phyloP scores from a whole-genome alignment of 2,888 invertebrate species.

The Euclidia mi region DNA sequence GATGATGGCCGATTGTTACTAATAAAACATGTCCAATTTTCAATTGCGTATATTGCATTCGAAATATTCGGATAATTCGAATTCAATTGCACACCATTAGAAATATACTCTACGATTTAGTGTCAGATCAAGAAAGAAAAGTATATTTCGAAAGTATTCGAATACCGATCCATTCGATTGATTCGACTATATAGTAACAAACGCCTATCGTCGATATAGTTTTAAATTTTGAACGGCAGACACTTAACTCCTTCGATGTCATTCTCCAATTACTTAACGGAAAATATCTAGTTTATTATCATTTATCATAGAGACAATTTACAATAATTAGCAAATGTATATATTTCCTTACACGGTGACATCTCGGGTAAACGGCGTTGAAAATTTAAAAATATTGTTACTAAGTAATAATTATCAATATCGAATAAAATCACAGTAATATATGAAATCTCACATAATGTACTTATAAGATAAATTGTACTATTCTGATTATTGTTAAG shows the following conservation, averaged over 20 bases:
- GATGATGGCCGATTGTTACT: no score
- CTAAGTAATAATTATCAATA: slow-evolving; percentile 21
- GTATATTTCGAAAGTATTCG: no score
- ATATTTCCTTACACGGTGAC: slow-evolving; percentile 20
- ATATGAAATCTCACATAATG: slow-evolving; percentile 21
- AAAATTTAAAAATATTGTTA: slow-evolving; percentile 10
- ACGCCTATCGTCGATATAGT: neutral
- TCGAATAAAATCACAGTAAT: slow-evolving; percentile 20
- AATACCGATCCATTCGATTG: no score
- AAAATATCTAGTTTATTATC: slow-evolving; percentile 5
- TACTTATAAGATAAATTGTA: slow-evolving; percentile 27
- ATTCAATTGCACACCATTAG: no score
- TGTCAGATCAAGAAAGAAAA: no score
- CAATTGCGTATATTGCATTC: no score
- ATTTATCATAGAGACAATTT: slow-evolving; percentile 3
- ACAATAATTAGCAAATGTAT: slow-evolving; percentile 28
- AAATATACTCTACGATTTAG: no score
- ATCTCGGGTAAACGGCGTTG: slow-evolving; percentile 18
- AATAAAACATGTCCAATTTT: no score
- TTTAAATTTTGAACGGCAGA: slow-evolving; percentile 14
- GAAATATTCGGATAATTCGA: no score
- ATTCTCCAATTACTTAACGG: neutral
- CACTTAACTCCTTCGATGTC: neutral
- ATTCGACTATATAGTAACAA: no score
- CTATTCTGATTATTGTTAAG: slow-evolving; percentile 21